Base-by-base conservation (phyloP, 2,113 vertebrate species). In the Saccopteryx leptura region DNA sequence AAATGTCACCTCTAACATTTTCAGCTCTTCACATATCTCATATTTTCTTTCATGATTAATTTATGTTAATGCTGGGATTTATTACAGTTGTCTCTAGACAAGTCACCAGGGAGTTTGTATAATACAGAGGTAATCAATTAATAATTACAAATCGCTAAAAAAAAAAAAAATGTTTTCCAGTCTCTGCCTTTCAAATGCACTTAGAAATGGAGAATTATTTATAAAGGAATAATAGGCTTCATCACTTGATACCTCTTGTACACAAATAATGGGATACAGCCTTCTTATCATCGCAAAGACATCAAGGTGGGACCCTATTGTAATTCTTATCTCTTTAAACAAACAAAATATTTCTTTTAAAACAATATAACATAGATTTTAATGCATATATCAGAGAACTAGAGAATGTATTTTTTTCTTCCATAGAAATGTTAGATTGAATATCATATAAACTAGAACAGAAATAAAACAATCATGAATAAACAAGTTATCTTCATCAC, bases 1-100 rank as follows among this genome's bases (percentile, higher is more conserved):
- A 92, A 94, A 80, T 83, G 74, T 97, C 72, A 92, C 91, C 79
- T 94, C 60, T 96, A 96, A 97, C 96, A 97, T 96, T 98, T 95
- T 83, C 63, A 88, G 52, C 31, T 95, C 71, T 92, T 78, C 58
- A 88, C 48, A 63, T 65, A 31, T 68, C 96, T 95, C 75, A n/a
- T 82, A 61, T 69, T 80, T 96, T 93, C 68, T 87, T 52, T 88
- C 89, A 50, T 88, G 39, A 95, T 96, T 95, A 97, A 97, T 97
- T 97, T 8, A 93, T 69, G 33, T 88, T 97, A 96, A 97, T 95
- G 10, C 69, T 81, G 6, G 81, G 66, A 65, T 61, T 95, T 93
- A 56, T 95, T 79, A 79, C 5, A 46, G 74, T 48, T 88, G 56
- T 71, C 97, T 87, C 85, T 61, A 93, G 94, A 28, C 56, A 90